Conservation (phyloP, 2,797 vertebrate genomes). For the Pipistrellus pygmaeus region DNA sequence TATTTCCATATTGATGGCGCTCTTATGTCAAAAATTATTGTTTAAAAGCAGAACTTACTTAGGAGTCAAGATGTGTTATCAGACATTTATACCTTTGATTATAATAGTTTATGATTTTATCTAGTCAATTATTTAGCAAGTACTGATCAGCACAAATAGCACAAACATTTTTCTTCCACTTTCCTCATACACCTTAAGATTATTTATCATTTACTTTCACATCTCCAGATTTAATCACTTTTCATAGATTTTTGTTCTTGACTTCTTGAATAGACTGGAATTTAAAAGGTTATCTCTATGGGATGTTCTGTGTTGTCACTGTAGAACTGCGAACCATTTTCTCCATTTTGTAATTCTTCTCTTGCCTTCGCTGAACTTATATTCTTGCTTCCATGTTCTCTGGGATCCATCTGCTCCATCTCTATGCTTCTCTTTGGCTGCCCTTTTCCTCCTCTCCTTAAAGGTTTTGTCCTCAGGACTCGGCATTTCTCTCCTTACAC, state of each 20-base stretch:
- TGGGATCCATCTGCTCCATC: not conserved
- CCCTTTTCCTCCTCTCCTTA: not conserved
- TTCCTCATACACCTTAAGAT: not conserved
- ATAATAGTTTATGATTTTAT: not conserved
- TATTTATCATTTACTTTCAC: not conserved
- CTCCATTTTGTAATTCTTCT: not conserved
- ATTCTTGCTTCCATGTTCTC: not conserved
- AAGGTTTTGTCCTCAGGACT: not conserved
- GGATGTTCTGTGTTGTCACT: not conserved
- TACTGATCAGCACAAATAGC: not conserved
- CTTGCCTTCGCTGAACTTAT: not conserved
- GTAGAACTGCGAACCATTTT: not conserved
- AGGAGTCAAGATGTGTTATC: not conserved
- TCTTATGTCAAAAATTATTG: not conserved
- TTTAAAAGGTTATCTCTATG: not conserved
- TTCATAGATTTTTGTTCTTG: not conserved
- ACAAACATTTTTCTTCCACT: not conserved
- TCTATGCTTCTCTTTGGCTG: not conserved
- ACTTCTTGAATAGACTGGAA: not conserved
- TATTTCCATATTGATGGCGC: not conserved
- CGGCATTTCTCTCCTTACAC: not conserved
- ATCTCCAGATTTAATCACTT: not conserved
- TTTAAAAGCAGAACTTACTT: slow-evolving; percentile 37
- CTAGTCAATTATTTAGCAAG: not conserved
- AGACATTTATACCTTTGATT: not conserved